Evolutionary conservation across 1,140 invertebrate genomes (phyloP).

Genomic region (Cotesia vestalis): DNA sequence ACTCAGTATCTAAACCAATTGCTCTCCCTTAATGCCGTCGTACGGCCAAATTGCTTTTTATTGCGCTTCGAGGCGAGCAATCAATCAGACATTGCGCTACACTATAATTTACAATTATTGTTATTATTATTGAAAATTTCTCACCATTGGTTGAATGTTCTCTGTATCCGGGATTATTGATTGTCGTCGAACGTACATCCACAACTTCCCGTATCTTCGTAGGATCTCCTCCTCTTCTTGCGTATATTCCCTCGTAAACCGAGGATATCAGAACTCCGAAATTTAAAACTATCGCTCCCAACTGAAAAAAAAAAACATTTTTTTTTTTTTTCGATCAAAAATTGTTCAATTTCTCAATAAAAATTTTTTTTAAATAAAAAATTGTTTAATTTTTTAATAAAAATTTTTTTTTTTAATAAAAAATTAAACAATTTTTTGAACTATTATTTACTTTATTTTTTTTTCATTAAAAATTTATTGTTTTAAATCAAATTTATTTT

Average conservation of each 20-base stretch:
- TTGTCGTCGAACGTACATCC: slow-evolving; percentile 74
- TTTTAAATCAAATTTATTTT: not conserved
- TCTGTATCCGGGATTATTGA: slow-evolving; percentile 84
- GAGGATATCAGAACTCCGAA: slow-evolving; percentile 78
- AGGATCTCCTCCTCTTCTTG: slow-evolving; percentile 78
- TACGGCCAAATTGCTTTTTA: too few relatives aligned
- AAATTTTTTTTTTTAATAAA: too few relatives aligned
- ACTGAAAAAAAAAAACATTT: slow-evolving; percentile 67
- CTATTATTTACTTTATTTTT: not conserved
- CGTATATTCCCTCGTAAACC: slow-evolving; percentile 79
- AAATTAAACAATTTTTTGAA: too few relatives aligned
- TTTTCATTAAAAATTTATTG: not conserved
- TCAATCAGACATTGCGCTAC: too few relatives aligned
- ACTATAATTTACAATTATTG: too few relatives aligned
- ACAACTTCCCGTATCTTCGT: slow-evolving; percentile 70
- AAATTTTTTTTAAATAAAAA: too few relatives aligned
- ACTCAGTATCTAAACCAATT: not conserved
- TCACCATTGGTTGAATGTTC: slow-evolving; percentile 73
- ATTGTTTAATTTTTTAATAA: too few relatives aligned
- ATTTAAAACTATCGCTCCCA: slow-evolving; percentile 78
- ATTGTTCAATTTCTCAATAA: too few relatives aligned
- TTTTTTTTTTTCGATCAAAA: too few relatives aligned
- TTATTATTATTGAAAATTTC: too few relatives aligned
- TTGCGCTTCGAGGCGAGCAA: too few relatives aligned
- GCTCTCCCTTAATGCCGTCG: not conserved